Base-by-base conservation (phyloP, 2,888 invertebrate species). In the Eristalis intricaria region DNA sequence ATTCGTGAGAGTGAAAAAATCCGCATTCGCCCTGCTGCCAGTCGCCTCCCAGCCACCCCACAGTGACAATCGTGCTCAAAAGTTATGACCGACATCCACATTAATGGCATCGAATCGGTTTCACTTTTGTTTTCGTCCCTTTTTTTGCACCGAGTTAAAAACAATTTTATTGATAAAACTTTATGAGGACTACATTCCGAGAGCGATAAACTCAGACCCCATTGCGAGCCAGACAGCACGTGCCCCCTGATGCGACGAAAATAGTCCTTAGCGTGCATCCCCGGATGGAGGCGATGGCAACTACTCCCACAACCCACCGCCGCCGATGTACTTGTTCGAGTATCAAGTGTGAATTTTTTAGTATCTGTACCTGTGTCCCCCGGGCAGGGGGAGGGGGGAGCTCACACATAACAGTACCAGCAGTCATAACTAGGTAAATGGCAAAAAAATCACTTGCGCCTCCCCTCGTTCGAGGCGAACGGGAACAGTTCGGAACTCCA, bases 161-260 rank as follows among this genome's bases (percentile, higher is more conserved):
- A 43, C 65, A 38, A 74, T 74, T 74, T 75, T 81, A 81, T 81
- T 75, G 81, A 81, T 81, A 81, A 81, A 81, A 81, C 81, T 69
- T 75, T 79, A 23, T 22, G 60, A 13, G 29, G 15, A n/a, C n/a
- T 77, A 13, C 19, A 7, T 58, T 69, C 32, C 35, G 22, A 64
- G 56, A 50, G 68, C 19, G 26, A 35, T 26, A 13, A 60, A 66
- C 73, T 73, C n/a, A 66, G 66, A 73, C 63, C 29, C 70, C 26
- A 3, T 13, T 13, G 13, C 38, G 3, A 38, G 38, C 38, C 13
- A 38, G 38, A 38, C 38, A 63, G 40, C 69, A 22, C 50, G 60
- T 76, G 63, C 35, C 35, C 56, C 40, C 29, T 29, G 29, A 22
- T 35, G 19, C 22, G 22, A 70, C 56, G 19, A 65, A 71, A 80